Percentiles rank a stretch among this genome's conserved stretches.
Evolutionary conservation across 2,113 vertebrate species (phyloP).

Genomic region (Elephas maximus): DNA sequence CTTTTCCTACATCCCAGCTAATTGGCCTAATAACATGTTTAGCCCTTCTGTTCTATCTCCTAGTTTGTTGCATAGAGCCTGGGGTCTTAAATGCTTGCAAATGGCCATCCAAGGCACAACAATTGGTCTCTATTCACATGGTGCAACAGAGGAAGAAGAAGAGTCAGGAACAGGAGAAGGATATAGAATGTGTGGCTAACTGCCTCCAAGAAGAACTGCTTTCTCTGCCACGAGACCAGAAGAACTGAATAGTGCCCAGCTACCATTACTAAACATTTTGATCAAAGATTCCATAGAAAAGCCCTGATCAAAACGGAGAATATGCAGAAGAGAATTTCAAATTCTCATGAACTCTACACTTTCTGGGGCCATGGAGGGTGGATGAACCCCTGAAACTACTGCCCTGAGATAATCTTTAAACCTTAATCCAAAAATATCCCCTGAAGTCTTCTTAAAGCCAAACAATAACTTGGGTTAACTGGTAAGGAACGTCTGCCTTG

Average conservation of each 20-base stretch:
- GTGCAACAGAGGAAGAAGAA: not conserved
- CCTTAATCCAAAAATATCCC: too few species aligned
- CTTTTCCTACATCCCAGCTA: not conserved
- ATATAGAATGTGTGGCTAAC: not conserved
- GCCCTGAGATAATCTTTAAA: too few species aligned
- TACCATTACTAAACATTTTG: not conserved
- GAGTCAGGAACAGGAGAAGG: not conserved
- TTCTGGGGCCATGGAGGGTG: not conserved
- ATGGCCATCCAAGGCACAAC: not conserved
- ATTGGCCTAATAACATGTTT: not conserved
- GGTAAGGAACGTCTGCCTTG: not conserved
- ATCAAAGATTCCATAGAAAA: not conserved
- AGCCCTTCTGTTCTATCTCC: not conserved
- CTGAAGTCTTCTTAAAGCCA: too few species aligned
- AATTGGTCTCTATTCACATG: not conserved
- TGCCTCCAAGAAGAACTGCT: not conserved
- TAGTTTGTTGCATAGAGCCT: not conserved
- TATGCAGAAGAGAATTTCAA: not conserved
- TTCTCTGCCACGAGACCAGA: not conserved
- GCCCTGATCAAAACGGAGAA: not conserved
- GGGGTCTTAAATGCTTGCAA: not conserved
- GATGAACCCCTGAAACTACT: too few species aligned
- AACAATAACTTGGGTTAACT: too few species aligned
- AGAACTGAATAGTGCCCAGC: not conserved
- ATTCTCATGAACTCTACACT: not conserved